Evolutionary conservation across 2,797 vertebrate genomes (phyloP), one percentile per base, ranked within the genome.

Genomic region (Spondyliosoma cantharus): DNA sequence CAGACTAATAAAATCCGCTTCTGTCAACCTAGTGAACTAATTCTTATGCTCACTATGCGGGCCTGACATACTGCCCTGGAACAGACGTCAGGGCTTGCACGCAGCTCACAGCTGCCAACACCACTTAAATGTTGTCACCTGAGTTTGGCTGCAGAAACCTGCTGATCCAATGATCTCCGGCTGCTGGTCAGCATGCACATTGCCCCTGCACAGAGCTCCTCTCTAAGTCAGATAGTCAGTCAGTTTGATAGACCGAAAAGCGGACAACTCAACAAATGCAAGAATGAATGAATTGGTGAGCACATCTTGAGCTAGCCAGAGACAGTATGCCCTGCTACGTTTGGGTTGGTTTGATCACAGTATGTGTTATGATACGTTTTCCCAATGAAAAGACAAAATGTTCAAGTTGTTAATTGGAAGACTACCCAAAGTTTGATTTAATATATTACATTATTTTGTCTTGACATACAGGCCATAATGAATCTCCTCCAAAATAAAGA

Each of bases 61-160:
- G 42, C 32, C 73, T 86, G 90, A 93, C 88, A 90, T 54, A 83
- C 82, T 90, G 78, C 81, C 85, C 91, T 79, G 61, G 69, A 86
- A 83, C 72, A 82, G 83, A 22, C 69, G 11, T 57, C 71, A 24
- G 54, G 66, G 66, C 64, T 67, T 45, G 48, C 76, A 71, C 4
- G 16, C 78, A 76, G 52, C 68, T 71, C 65, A 49, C 54, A 75
- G 86, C 76, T 92, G 88, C 84, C 91, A 91, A 49, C 66, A 66
- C 60, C 76, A 75, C 73, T 87, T 84, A 87, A 79, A 87, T 24
- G 59, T 66, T 68, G 81, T 86, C 81, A 81, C 81, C 67, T 57
- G 74, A 78, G 67, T 85, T 73, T 84, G 81, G 75, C 88, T 54
- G 56, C 64, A 76, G 84, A 37, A 37, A 74, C 76, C 87, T 82